Conservation (phyloP, 2,113 vertebrate species). For the Onychorhynchus coronatus region DNA sequence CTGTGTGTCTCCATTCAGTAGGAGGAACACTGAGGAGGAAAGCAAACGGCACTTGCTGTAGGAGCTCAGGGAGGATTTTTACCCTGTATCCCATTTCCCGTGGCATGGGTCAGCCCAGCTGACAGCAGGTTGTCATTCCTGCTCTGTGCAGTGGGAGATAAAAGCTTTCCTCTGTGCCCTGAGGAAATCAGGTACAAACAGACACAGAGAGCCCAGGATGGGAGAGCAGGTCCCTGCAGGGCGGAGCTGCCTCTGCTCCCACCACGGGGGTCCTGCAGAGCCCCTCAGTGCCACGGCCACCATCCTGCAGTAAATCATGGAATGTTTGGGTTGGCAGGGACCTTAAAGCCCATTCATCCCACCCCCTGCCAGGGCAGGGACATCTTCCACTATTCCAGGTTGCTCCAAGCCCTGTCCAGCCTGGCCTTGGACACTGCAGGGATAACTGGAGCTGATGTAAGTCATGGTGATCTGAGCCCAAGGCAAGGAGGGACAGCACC, state of each 20-base stretch:
- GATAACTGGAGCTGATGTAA: rapidly evolving
- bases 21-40: neutral
- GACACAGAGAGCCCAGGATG: rapidly evolving
- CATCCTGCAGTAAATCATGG: neutral
- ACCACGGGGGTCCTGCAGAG: rapidly evolving
- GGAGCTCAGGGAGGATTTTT: neutral
- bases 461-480: rapidly evolving
- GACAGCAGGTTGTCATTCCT: neutral
- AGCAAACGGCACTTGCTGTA: neutral
- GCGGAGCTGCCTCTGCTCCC: rapidly evolving
- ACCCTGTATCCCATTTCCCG: neutral
- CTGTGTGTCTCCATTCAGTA: neutral
- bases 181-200: neutral
- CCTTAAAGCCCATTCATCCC: neutral
- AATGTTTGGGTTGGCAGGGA: neutral
- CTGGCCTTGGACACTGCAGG: neutral
- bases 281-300: rapidly evolving
- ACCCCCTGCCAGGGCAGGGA: neutral
- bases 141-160: neutral
- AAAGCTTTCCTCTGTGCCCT: neutral
- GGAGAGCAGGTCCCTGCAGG: neutral
- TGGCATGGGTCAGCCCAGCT: neutral
- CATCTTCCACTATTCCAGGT: neutral
- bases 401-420: rapidly evolving
- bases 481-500: neutral